Base-by-base conservation (phyloP, 2,797 vertebrate species). In the Enteromius argenteus region DNA sequence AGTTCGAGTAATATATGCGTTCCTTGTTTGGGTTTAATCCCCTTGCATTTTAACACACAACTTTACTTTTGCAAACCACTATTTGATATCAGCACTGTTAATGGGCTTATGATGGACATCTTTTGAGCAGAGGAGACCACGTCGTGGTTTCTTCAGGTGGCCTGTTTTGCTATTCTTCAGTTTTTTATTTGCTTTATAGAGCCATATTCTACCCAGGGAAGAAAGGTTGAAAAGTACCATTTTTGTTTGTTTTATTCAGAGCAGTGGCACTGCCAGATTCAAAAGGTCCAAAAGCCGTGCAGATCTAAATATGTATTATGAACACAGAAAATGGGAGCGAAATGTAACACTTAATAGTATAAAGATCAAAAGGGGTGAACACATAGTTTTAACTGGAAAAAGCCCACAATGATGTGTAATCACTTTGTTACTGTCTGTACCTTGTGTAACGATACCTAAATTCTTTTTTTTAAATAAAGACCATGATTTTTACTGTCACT, bases 331-430 rank as follows among this genome's bases (percentile, higher is more conserved):
- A 39, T 66, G 80, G 82, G 77, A 79, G 80, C n/a, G 21, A 81
- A 66, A 75, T 60, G 77, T 80, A 84, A 81, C 73, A 76, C 73
- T 76, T 84, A 35, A 85, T 72, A 81, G 66, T 75, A 83, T 83
- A 64, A 69, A 79, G 46, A 44, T 49, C 49, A 35, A 80, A 51
- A 80, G 64, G 77, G 60, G 39, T 81, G 42, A 78, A 80, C 81
- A 81, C 19, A n/a, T 67, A 46, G 74, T 89, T 87, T 87, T 79
- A 88, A 89, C 88, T 88, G 86, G 86, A 87, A 87, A 74, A 78
- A 30, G 77, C 74, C 46, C 78, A 86, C 84, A 82, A 80, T 76
- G 62, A 78, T 75, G 83, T 85, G 72, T 87, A 88, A 84, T 88
- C 85, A 89, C 83, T 79, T 83, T 90, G 83, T 89, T 86, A 86